Base-by-base conservation (phyloP, 2,797 vertebrate species). In the Podargus strigoides region DNA sequence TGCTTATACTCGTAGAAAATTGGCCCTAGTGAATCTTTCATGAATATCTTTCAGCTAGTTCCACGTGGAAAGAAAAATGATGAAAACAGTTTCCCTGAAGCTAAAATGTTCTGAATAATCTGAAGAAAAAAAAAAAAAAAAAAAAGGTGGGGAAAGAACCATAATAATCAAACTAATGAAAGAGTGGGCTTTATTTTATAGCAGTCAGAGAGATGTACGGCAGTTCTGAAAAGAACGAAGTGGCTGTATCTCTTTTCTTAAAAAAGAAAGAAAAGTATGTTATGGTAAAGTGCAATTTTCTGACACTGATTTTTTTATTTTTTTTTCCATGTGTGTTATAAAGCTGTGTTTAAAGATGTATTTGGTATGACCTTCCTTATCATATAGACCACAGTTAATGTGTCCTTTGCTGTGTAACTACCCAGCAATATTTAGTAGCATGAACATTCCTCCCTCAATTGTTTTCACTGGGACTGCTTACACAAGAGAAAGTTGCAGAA, bases 1-100 rank as follows among this genome's bases (percentile, higher is more conserved):
- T 98, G 97, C 97, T 97, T 98, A 95, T 96, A 97, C 89, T 95
- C 95, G 91, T 96, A 98, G 97, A 98, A 98, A 98, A 98, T 98
- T 98, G 95, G 94, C 96, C 94, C 66, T 97, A 81, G 98, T 98
- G 98, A 98, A 98, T 98, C 97, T 98, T 98, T 98, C 93, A 98
- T 98, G 97, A 97, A 94, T 97, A 97, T 97, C 95, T 98, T 98
- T 98, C 97, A 98, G 97, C 94, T 93, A 67, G 91, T 94, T 98
- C 73, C 95, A 94, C 13, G 80, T 94, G 91, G 84, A 73, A 96
- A 92, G 95, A 97, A 96, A 90, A 73, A 96, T 63, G 92, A 96
- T 92, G 74, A 95, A 87, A 96, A 87, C 52, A 69, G 87, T 60
- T 91, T 90, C 84, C 67, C 76, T 56, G 59, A 94, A 95, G 93